Evolutionary conservation across 2,888 invertebrate genomes (phyloP).

Genomic region (Brenthis daphne): DNA sequence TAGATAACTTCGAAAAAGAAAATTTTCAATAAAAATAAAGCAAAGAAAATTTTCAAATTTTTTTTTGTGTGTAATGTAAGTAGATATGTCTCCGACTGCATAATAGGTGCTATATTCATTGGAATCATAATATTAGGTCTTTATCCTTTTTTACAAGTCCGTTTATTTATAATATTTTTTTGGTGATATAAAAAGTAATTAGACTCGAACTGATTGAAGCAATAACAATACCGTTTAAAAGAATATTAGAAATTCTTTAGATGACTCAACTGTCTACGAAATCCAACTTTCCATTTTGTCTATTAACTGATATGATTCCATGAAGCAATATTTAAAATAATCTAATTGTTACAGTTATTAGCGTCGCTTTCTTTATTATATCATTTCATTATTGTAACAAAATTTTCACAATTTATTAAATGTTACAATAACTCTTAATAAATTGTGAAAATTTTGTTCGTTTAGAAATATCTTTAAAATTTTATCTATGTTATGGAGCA

Average conservation of each 20-base stretch:
- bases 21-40: no score
- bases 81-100: no score
- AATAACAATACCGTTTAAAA: background rate
- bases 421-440: background rate
- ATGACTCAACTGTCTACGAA: slow-evolving; percentile 7
- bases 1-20: no score
- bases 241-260: slow-evolving; percentile 2
- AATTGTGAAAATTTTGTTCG: background rate
- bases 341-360: slow-evolving; percentile 19
- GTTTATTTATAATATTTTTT: no score
- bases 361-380: slow-evolving; percentile 20
- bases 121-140: no score
- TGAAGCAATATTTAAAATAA: slow-evolving; percentile 6
- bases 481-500: background rate
- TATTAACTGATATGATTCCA: slow-evolving; percentile 15
- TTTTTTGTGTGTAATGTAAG: no score
- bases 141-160: no score
- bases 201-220: background rate
- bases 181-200: no score
- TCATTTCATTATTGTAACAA: background rate
- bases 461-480: background rate
- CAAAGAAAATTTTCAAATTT: no score
- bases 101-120: no score
- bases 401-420: no score
- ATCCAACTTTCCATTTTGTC: slow-evolving; percentile 20